Base-by-base conservation (phyloP, 2,888 invertebrate genomes). In the Andrena camellia region DNA sequence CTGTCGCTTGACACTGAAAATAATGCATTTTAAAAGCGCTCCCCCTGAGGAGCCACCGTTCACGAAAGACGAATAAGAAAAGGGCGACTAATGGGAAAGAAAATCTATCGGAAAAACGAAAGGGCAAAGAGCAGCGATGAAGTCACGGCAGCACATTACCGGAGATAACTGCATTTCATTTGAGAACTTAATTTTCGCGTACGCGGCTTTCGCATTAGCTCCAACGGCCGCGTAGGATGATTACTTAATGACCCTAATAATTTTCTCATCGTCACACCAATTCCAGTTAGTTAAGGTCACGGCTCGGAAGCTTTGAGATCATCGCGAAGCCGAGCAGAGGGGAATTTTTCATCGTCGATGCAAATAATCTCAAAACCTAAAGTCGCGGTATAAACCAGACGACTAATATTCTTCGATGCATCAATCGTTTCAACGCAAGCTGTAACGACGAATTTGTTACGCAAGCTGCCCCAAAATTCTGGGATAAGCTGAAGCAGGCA, bases 261-360 rank as follows among this genome's bases (percentile, higher is more conserved):
- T 86, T 81, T 76, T 64, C 78, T 81, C 84, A 81, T 83, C 74
- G 83, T 72, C 75, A 71, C 73, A 76, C 81, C 86, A 86, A 86
- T 81, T 75, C 69, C 63, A 76, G 72, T 85, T 75, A 87, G 80
- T 78, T 82, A 84, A 84, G 81, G 70, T 85, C 83, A 75, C 81
- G 85, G 84, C 76, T 85, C 75, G 69, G 59, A 66, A 70, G 81
- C 74, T 77, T 68, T 63, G 59, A 20, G 31, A 68, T 62, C 71
- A 68, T 67, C 48, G 54, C 70, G 48, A 42, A 62, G 70, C 69
- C 20, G 42, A 31, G 17, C 68, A 23, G n/a, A 59, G 42, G 31
- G 73, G 35, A 70, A 72, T 54, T 70, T 68, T 76, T 76, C 57
- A 42, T 68, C 57, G 52, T 67, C 42, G 60, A 4, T 29, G n/a